Evolutionary conservation across 2,113 vertebrate genomes (phyloP).

Genomic region (Nycticorax nycticorax): DNA sequence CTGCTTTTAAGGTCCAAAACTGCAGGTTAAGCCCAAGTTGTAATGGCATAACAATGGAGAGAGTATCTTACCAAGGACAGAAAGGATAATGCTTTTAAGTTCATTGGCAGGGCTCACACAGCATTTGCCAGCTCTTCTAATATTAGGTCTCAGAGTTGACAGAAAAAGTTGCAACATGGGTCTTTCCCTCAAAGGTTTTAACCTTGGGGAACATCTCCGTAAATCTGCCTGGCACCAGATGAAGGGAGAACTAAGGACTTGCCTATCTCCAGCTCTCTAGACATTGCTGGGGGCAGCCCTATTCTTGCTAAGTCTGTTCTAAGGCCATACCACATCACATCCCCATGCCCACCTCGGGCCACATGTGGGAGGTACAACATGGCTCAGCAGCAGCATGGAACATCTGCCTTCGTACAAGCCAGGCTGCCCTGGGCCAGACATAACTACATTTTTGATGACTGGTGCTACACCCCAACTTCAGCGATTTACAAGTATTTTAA

Average conservation of each 20-base stretch:
- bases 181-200: background rate
- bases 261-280: background rate
- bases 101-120: background rate
- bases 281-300: background rate
- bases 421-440: background rate
- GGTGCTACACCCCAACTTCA: background rate
- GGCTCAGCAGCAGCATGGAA: background rate
- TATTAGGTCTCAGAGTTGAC: background rate
- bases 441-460: background rate
- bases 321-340: background rate
- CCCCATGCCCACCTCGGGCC: background rate
- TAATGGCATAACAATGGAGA: background rate
- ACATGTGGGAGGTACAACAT: fast-evolving
- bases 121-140: background rate
- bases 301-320: background rate
- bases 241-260: background rate
- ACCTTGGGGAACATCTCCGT: background rate
- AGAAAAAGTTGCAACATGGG: background rate
- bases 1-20: background rate
- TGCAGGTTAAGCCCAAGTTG: background rate
- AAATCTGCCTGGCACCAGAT: background rate
- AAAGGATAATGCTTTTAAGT: background rate
- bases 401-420: background rate
- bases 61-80: background rate
- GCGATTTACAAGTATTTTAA: background rate